phyloP scores from a whole-genome alignment of 2,113 vertebrate genomes.

The Platysteira castanea region DNA sequence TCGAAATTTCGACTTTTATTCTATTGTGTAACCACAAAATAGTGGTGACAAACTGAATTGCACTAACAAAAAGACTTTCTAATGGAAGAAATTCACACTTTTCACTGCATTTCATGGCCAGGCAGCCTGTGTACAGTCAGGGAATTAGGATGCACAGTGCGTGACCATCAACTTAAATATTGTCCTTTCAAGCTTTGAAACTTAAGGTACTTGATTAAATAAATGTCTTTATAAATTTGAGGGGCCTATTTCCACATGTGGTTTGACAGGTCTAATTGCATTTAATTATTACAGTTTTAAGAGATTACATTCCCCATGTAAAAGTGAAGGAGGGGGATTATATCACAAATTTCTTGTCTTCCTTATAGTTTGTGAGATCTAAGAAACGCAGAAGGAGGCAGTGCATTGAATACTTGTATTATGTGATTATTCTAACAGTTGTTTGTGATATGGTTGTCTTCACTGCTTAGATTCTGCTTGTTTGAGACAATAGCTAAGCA shows the following conservation, averaged over 20 bases:
- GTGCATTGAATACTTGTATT: neutral
- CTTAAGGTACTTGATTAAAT: neutral
- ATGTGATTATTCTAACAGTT: neutral
- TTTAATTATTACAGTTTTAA: neutral
- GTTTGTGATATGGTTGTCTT: conserved; percentile 26
- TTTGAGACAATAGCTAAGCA: conserved; percentile 40
- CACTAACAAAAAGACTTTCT: neutral
- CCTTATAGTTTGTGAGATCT: neutral
- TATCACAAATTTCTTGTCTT: neutral
- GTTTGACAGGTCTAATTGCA: neutral
- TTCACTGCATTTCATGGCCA: neutral
- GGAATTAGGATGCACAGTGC: neutral
- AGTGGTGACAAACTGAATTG: neutral
- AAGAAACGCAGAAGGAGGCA: neutral
- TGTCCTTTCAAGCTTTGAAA: neutral
- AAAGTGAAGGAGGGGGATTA: neutral
- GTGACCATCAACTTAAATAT: neutral
- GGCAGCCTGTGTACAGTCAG: neutral
- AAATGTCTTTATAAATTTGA: neutral
- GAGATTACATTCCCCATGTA: neutral
- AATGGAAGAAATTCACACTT: neutral
- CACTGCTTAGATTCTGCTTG: neutral
- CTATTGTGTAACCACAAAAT: neutral
- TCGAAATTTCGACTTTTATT: neutral
- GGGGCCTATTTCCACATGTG: neutral